Evolutionary conservation across 1,140 invertebrate species (phyloP).

Genomic region (Cephus cinctus): DNA sequence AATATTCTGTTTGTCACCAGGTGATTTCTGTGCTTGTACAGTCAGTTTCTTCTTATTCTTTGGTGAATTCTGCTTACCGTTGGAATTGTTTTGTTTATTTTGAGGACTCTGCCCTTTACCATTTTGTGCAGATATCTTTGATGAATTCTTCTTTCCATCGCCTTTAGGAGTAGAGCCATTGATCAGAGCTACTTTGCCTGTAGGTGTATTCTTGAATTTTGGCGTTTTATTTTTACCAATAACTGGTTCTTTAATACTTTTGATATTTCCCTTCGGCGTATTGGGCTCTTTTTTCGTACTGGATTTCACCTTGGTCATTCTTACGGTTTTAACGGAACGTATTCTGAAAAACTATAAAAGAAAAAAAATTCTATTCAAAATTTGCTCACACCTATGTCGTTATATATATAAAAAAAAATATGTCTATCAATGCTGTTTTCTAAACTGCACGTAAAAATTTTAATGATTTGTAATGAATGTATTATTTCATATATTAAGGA

Average conservation of each 20-base stretch:
- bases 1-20: conserved; percentile 1
- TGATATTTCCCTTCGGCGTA: not conserved
- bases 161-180: conserved; percentile 10
- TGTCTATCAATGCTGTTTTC: no score
- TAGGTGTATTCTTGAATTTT: conserved; percentile 30
- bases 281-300: not conserved
- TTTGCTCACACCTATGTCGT: no score
- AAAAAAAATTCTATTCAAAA: no score
- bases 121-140: not conserved
- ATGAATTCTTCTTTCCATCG: not conserved
- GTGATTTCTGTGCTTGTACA: not conserved
- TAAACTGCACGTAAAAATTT: no score
- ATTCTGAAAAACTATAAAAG: no score
- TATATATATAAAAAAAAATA: no score
- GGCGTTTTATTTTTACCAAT: conserved; percentile 22
- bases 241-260: conserved; percentile 3
- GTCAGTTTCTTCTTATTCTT: no score
- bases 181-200: conserved; percentile 21
- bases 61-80: conserved; percentile 8
- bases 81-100: not conserved
- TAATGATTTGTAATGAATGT: no score
- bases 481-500: no score
- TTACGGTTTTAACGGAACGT: no score
- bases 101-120: conserved; percentile 1
- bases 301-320: conserved; percentile 1